Base-by-base conservation (phyloP, 2,797 vertebrate species). In the Apogon hyalosoma region DNA sequence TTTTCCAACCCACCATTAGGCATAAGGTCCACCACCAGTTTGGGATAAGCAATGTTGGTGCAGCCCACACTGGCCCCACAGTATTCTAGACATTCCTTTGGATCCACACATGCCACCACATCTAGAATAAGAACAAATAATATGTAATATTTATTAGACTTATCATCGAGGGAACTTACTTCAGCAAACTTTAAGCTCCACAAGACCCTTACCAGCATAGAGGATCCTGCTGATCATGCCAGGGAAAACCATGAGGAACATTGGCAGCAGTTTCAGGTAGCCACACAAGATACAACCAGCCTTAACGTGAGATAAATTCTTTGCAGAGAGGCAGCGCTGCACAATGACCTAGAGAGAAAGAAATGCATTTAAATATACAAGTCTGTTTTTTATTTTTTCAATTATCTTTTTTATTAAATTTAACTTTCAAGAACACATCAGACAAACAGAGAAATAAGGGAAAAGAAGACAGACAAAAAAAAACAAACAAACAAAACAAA, bases 141-240 rank as follows among this genome's bases (percentile, higher is more conserved):
- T 19, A 2, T 1, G 7, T 33, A 49, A 55, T 13, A 11, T 52
- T 39, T 19, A 8, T 3, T 8, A 7, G 9, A 13, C 1, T 15
- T 33, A 56, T 33, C 38, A 51, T n/a, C 2, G 36, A 18, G 1
- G 24, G 39, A 43, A 12, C 24, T 19, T 14, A 41, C 12, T 28
- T 43, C 12, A 38, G 50, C 14, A n/a, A 15, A 10, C 11, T 61
- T 39, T 14, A 7, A 12, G 43, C 1, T 4, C 14, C 5, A 47
- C 11, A 62, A 21, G 3, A 31, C 11, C 36, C 84, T 70, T 38
- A 99, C 98, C 90, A 85, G 96, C 0, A 46, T 97, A 98, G n/a
- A 98, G 83, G 66, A 99, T 96, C 8, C 96, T 90, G 84, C 97
- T 99, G 87, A 99, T 96, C 98, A 99, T 99, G 0, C 97, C 97